These are phyloP conservation scores for Lerista edwardsae DNA, from an alignment of 2,797 vertebrate genomes.

Conservation along the genomic window DNA sequence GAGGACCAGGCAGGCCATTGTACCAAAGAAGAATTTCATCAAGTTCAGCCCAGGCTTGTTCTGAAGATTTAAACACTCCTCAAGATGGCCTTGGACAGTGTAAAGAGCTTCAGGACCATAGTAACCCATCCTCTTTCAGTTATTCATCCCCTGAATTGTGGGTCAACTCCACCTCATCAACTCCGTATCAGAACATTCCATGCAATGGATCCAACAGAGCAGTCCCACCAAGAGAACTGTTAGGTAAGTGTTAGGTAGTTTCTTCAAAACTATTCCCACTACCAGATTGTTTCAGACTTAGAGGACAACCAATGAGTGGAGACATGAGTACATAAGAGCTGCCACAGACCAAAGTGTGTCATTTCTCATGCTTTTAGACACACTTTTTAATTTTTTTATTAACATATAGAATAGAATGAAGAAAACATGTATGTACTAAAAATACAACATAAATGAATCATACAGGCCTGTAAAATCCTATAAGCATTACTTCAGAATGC, in stretches of 20 bases:
- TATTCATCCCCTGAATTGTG: slow-evolving; percentile 92
- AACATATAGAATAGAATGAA: too few species aligned
- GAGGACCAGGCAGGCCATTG: slow-evolving; percentile 97
- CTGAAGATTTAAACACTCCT: slow-evolving; percentile 84
- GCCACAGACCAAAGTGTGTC: too few species aligned
- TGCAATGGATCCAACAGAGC: slow-evolving; percentile 93
- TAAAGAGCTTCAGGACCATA: slow-evolving; percentile 88
- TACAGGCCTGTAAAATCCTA: too few species aligned
- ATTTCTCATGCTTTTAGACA: too few species aligned
- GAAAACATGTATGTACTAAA: too few species aligned
- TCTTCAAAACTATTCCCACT: background rate
- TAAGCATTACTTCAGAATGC: too few species aligned
- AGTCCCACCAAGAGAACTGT: slow-evolving; percentile 86
- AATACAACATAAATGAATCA: too few species aligned
- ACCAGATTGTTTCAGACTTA: too few species aligned
- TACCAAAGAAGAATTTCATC: slow-evolving; percentile 99
- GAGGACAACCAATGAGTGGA: too few species aligned
- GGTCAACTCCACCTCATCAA: slow-evolving; percentile 87
- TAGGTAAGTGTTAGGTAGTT: slow-evolving; percentile 85
- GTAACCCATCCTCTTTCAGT: slow-evolving; percentile 82
- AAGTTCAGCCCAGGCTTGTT: slow-evolving; percentile 90
- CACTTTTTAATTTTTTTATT: too few species aligned
- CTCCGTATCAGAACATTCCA: slow-evolving; percentile 96
- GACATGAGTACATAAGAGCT: too few species aligned
- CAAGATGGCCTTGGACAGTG: slow-evolving; percentile 87